Conservation (phyloP, 2,888 invertebrate genomes). For the Chouioia cunea region DNA sequence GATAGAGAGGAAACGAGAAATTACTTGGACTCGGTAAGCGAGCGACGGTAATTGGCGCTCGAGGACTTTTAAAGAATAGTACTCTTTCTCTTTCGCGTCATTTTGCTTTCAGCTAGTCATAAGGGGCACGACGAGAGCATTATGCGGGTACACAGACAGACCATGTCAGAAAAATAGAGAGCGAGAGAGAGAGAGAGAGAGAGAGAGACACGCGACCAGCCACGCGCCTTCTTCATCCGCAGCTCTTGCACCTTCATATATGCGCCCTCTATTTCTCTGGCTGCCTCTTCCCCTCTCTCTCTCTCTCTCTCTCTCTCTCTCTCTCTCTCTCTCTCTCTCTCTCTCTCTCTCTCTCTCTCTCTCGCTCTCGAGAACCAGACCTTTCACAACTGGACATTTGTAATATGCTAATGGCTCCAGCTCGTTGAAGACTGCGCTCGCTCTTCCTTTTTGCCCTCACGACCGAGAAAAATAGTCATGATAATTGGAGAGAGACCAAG, state of each 20-base stretch:
- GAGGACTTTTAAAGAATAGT: constrained; percentile 33
- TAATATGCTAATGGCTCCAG: constrained; percentile 29
- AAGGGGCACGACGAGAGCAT: not conserved
- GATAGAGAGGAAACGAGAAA: constrained; percentile 41
- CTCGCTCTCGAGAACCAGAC: constrained; percentile 28
- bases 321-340: not conserved
- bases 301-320: constrained; percentile 31
- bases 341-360: too few species aligned
- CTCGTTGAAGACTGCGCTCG: not conserved
- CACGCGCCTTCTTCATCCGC: constrained; percentile 50
- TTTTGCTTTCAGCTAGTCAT: constrained; percentile 62
- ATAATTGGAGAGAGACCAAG: constrained; percentile 7
- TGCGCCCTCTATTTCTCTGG: constrained; percentile 31
- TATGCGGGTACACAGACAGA: not conserved
- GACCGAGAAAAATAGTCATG: constrained; percentile 7
- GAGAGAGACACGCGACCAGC: constrained; percentile 61
- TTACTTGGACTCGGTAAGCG: constrained; percentile 39
- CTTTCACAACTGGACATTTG: constrained; percentile 37
- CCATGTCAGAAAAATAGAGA: constrained; percentile 48
- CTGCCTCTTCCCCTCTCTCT: constrained; percentile 14
- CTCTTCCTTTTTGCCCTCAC: too few species aligned
- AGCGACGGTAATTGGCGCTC: constrained; percentile 40
- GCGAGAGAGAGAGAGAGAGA: constrained; percentile 42
- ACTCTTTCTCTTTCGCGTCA: too few species aligned
- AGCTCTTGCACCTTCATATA: constrained; percentile 18